A percentile compares a stretch with the other conserved stretches of the same genome.
Evolutionary conservation across 1,140 invertebrate genomes (phyloP).

Genomic region (Eueides isabella): DNA sequence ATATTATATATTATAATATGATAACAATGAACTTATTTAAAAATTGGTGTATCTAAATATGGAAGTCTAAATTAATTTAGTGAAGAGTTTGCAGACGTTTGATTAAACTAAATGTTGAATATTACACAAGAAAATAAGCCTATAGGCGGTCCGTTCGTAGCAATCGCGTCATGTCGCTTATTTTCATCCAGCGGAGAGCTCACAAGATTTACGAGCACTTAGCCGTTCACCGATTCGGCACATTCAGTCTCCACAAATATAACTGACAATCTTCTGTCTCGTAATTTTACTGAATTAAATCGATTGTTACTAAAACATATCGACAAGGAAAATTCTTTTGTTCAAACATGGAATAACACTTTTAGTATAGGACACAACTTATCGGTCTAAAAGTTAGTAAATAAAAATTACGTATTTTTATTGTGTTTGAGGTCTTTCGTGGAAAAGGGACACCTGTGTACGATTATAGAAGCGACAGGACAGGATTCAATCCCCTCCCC

Average conservation of each 20-base stretch:
- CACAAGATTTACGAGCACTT: constrained; percentile 74
- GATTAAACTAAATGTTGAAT: neutral
- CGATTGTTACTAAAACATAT: constrained; percentile 50
- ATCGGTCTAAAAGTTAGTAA: too few relatives aligned
- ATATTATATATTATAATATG: too few relatives aligned
- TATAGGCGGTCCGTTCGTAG: constrained; percentile 26
- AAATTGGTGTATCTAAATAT: too few relatives aligned
- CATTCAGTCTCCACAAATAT: constrained; percentile 68
- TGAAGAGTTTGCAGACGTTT: too few relatives aligned
- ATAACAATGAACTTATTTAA: too few relatives aligned
- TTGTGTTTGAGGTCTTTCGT: too few relatives aligned
- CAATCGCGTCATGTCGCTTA: constrained; percentile 54
- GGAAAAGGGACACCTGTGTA: too few relatives aligned
- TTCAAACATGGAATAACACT: neutral
- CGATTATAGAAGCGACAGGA: too few relatives aligned
- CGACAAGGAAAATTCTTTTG: constrained; percentile 15
- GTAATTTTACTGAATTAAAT: constrained; percentile 70
- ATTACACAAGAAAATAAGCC: constrained; percentile 1
- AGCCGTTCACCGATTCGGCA: constrained; percentile 75
- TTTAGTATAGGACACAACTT: neutral
- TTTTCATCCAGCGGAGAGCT: constrained; percentile 70
- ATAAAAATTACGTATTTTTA: too few relatives aligned
- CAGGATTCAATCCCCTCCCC: too few relatives aligned
- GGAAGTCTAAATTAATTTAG: too few relatives aligned
- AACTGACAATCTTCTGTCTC: constrained; percentile 73